Evolutionary conservation across 2,113 vertebrate genomes (phyloP).

Genomic region (Spilogale gracilis): DNA sequence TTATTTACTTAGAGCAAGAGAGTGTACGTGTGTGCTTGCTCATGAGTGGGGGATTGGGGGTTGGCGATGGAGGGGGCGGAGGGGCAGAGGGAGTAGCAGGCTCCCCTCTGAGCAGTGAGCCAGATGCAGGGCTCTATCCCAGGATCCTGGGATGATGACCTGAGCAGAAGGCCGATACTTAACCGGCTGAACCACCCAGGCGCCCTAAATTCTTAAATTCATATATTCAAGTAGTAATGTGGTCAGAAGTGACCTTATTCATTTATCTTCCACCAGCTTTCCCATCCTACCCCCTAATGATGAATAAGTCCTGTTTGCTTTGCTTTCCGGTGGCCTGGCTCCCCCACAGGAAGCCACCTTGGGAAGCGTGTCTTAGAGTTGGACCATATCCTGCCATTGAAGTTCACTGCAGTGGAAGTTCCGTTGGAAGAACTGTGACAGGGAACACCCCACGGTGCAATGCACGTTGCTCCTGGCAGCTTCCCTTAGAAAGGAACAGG

Average conservation of each 20-base stretch:
- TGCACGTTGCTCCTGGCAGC: not conserved
- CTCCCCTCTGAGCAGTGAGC: too few relatives aligned
- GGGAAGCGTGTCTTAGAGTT: not conserved
- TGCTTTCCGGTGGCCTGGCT: not conserved
- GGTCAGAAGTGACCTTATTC: not conserved
- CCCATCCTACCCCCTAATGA: fast-evolving
- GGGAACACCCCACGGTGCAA: slow-evolving; percentile 45
- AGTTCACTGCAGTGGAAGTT: slow-evolving; percentile 21
- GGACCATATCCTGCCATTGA: slow-evolving; percentile 71
- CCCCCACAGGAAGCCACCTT: not conserved
- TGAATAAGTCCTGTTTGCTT: not conserved
- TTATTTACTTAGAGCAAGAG: too few relatives aligned
- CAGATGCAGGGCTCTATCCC: too few relatives aligned
- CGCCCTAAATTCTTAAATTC: not conserved
- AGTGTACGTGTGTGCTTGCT: too few relatives aligned
- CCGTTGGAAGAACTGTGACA: not conserved
- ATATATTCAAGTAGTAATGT: not conserved
- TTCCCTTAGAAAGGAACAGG: not conserved
- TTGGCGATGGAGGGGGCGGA: too few relatives aligned
- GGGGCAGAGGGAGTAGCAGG: too few relatives aligned
- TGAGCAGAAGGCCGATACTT: not conserved
- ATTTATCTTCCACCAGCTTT: not conserved
- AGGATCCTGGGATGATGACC: too few relatives aligned
- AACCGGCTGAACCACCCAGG: not conserved
- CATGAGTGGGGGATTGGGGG: too few relatives aligned